Percentiles rank a stretch among this genome's conserved stretches.
Evolutionary conservation across 2,113 vertebrate species (phyloP).

Genomic region (Sphyrna mokarran): DNA sequence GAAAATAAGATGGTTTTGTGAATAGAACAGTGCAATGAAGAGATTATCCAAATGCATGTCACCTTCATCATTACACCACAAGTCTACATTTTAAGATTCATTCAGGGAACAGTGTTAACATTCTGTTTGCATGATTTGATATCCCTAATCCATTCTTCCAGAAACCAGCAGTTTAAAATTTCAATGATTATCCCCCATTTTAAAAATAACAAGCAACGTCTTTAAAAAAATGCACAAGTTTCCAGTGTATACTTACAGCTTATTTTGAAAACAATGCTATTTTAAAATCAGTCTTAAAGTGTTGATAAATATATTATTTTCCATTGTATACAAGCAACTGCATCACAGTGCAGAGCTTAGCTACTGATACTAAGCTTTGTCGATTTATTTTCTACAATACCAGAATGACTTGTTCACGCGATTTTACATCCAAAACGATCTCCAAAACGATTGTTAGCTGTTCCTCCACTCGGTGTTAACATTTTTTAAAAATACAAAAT

Average conservation of each 20-base stretch:
- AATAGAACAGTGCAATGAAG: not conserved
- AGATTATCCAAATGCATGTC: not conserved
- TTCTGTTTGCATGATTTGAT: not conserved
- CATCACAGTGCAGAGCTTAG: not conserved
- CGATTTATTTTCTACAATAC: not conserved
- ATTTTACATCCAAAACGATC: not conserved
- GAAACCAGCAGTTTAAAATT: not conserved
- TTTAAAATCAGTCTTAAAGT: not conserved
- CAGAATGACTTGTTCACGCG: not conserved
- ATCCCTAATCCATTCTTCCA: not conserved
- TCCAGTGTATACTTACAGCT: not conserved
- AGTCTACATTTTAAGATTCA: not conserved
- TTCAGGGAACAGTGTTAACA: not conserved
- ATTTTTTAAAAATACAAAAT: not conserved
- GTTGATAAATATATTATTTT: not conserved
- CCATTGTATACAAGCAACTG: not conserved
- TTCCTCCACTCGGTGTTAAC: not conserved
- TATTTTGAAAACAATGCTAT: not conserved
- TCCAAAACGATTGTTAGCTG: not conserved
- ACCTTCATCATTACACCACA: not conserved
- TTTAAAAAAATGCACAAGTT: not conserved
- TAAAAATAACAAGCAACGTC: not conserved
- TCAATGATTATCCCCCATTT: not conserved
- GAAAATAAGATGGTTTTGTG: not conserved
- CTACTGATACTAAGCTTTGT: not conserved